A percentile compares a stretch with the other conserved stretches of the same genome.
Conservation (phyloP, 37 sponge, comb jelly and placozoan species). For the Axinella damicornis region DNA sequence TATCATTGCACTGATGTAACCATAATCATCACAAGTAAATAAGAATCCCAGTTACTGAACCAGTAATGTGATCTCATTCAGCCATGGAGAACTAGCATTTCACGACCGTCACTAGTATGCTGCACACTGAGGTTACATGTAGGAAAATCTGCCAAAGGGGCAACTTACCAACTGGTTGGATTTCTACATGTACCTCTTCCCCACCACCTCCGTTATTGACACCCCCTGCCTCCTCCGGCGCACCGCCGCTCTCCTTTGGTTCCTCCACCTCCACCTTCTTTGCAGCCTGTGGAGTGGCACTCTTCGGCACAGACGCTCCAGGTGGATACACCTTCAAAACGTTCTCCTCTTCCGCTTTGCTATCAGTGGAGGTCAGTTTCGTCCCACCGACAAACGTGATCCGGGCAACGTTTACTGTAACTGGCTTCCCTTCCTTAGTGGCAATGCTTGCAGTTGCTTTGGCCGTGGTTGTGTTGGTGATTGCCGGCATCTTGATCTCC, state of each 20-base stretch:
- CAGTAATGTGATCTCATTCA: too few species aligned
- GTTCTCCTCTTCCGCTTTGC: neutral
- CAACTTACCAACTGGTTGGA: conserved; percentile 70
- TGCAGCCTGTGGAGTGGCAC: neutral
- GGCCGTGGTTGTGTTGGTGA: neutral
- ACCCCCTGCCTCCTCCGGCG: neutral
- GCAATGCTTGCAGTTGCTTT: neutral
- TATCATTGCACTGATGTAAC: too few species aligned
- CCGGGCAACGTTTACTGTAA: neutral
- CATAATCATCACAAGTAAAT: too few species aligned
- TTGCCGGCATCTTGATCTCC: conserved; percentile 23
- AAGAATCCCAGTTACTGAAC: too few species aligned
- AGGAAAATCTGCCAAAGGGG: too few species aligned
- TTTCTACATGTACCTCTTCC: conserved; percentile 11
- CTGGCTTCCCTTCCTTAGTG: conserved; percentile 18
- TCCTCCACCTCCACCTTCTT: neutral
- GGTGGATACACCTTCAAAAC: conserved; percentile 57
- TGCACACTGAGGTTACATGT: too few species aligned
- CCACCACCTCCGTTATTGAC: neutral
- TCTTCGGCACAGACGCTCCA: conserved; percentile 17
- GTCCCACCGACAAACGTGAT: conserved; percentile 79
- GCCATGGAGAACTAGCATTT: too few species aligned
- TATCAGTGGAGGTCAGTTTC: conserved; percentile 71
- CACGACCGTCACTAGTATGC: too few species aligned
- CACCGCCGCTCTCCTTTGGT: neutral